phyloP scores from a whole-genome alignment of 2,888 invertebrate species.

The Charanyca ferruginea region DNA sequence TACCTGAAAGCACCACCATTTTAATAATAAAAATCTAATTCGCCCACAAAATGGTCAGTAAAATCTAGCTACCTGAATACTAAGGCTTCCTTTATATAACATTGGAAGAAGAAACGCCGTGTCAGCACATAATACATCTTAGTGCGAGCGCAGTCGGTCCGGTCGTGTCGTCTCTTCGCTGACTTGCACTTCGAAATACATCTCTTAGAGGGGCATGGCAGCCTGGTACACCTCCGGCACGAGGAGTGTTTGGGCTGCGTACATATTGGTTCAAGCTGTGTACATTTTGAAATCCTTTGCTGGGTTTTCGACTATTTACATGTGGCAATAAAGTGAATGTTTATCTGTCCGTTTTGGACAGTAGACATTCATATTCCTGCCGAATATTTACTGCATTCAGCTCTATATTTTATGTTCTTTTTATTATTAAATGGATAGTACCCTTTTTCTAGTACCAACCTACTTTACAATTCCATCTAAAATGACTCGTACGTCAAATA shows the following conservation, averaged over 20 bases:
- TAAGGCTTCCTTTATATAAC: conserved; percentile 45
- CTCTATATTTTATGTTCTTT: neutral
- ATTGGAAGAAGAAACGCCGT: conserved; percentile 40
- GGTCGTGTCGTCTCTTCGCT: conserved; percentile 54
- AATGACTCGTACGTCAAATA: neutral
- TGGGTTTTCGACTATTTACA: conserved; percentile 23
- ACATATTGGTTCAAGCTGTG: conserved; percentile 36
- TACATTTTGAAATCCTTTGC: conserved; percentile 37
- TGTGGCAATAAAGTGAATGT: conserved; percentile 13
- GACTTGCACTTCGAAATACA: conserved; percentile 61
- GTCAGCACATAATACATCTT: conserved; percentile 61
- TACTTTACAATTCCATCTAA: neutral
- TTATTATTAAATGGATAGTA: too few relatives aligned
- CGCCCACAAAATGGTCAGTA: conserved; percentile 50
- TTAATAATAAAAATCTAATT: conserved; percentile 61
- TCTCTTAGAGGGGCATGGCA: conserved; percentile 44
- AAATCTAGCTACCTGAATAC: conserved; percentile 56
- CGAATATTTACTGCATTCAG: neutral
- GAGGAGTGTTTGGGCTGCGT: conserved; percentile 28
- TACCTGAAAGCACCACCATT: conserved; percentile 48
- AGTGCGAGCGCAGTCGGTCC: conserved; percentile 58
- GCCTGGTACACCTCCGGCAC: conserved; percentile 40
- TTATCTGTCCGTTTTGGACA: conserved; percentile 17
- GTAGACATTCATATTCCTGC: conserved; percentile 1
- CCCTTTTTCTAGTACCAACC: neutral